Evolutionary conservation across 2,113 vertebrate species (phyloP).

Genomic region (Pelobates fuscus): DNA sequence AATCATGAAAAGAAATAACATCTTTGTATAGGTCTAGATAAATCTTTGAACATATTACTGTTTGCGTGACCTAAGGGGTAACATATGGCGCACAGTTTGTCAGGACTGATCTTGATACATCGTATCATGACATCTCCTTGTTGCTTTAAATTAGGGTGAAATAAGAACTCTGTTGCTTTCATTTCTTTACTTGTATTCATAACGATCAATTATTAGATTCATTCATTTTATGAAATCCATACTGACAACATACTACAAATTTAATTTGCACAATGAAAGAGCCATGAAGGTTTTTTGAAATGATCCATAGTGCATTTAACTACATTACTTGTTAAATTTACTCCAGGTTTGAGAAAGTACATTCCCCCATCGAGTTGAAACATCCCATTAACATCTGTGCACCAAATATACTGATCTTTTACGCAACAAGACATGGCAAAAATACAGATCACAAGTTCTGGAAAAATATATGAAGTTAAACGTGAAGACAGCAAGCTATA

Average conservation of each 20-base stretch:
- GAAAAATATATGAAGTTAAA: neutral
- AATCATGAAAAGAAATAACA: conserved; percentile 20
- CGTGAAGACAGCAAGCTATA: too few species aligned
- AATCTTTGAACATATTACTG: conserved; percentile 3
- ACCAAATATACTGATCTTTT: neutral
- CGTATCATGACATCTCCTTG: conserved; percentile 7
- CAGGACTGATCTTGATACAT: neutral
- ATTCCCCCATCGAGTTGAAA: neutral
- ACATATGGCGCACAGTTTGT: conserved; percentile 26
- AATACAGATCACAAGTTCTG: neutral
- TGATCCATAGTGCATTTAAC: neutral
- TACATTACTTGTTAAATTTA: neutral
- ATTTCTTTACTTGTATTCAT: conserved; percentile 14
- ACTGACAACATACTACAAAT: neutral
- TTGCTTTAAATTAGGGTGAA: conserved; percentile 7
- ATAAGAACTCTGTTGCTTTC: neutral
- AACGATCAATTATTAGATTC: conserved; percentile 26
- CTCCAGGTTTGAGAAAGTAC: neutral
- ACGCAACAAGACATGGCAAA: neutral
- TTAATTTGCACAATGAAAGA: neutral
- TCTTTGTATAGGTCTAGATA: neutral
- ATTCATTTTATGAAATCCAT: conserved; percentile 18
- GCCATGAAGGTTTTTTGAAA: neutral
- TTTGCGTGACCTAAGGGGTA: conserved; percentile 1
- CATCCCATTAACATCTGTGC: conserved; percentile 15